Evolutionary conservation across 1,140 invertebrate genomes (phyloP).

Genomic region (Drosophila erecta): DNA sequence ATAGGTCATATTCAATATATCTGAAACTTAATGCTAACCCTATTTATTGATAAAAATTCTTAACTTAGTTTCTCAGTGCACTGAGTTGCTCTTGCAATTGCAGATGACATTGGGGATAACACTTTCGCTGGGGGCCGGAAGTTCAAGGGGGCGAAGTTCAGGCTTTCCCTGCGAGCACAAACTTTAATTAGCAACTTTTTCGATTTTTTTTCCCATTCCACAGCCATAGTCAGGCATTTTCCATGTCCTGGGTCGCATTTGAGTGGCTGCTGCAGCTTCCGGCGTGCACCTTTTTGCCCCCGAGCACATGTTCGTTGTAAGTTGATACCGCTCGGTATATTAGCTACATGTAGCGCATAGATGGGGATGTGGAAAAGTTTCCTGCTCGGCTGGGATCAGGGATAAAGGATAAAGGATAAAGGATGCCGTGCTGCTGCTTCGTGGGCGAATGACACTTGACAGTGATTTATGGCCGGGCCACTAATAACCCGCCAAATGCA

Average conservation of each 20-base stretch:
- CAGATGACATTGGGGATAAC: constrained; percentile 57
- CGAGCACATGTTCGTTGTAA: constrained; percentile 67
- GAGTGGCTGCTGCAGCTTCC: constrained; percentile 73
- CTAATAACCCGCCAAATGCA: constrained; percentile 73
- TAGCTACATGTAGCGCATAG: constrained; percentile 17
- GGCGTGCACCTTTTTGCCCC: constrained; percentile 71
- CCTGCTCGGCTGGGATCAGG: constrained; percentile 51
- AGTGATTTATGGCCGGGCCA: constrained; percentile 83
- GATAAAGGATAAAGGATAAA: constrained; percentile 75
- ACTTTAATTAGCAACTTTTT: constrained; percentile 81
- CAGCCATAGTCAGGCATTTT: background rate
- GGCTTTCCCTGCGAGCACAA: constrained; percentile 54
- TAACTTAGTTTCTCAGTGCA: background rate
- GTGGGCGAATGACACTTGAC: constrained; percentile 84
- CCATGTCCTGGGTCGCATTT: constrained; percentile 37
- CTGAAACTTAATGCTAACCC: background rate
- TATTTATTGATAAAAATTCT: background rate
- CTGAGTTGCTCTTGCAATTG: background rate
- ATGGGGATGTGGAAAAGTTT: constrained; percentile 62
- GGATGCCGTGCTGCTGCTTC: constrained; percentile 22
- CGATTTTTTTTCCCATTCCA: constrained; percentile 28
- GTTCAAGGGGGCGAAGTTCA: constrained; percentile 60
- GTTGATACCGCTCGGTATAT: constrained; percentile 53
- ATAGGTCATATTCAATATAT: background rate
- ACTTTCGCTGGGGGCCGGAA: constrained; percentile 63